A percentile compares a stretch with the other conserved stretches of the same genome.
Evolutionary conservation across 2,113 vertebrate species (phyloP).

Genomic region (Crotalus viridis): DNA sequence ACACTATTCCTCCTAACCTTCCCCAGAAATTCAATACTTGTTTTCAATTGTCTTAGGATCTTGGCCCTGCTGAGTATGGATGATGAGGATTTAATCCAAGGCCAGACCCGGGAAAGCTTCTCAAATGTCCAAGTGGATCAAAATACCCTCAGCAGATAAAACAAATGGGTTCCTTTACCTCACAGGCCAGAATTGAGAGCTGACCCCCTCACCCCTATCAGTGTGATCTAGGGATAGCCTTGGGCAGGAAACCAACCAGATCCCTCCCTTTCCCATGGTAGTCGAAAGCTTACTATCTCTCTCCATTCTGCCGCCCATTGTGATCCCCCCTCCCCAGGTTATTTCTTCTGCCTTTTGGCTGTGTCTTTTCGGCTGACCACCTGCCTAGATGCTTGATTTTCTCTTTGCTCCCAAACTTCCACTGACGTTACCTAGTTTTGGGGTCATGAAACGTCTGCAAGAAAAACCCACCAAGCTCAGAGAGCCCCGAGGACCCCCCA

Average conservation of each 20-base stretch:
- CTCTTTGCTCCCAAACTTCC: too few species aligned
- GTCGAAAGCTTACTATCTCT: not conserved
- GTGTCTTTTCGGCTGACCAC: not conserved
- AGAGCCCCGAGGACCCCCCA: too few species aligned
- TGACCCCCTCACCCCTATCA: not conserved
- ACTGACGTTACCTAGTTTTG: not conserved
- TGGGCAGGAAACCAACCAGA: not conserved
- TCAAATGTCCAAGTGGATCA: not conserved
- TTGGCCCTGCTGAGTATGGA: not conserved
- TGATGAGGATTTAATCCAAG: not conserved
- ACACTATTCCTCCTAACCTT: not conserved
- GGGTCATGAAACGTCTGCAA: not conserved
- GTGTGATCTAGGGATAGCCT: not conserved
- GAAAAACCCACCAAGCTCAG: not conserved
- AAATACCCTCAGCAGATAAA: not conserved
- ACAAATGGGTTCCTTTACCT: not conserved
- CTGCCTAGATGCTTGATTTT: too few species aligned
- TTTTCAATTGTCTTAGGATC: not conserved
- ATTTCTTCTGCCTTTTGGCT: not conserved
- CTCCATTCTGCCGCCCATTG: not conserved
- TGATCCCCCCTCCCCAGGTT: not conserved
- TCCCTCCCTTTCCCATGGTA: not conserved
- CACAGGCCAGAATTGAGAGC: not conserved
- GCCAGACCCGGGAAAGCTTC: not conserved
- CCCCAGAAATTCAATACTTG: not conserved